phyloP scores from a whole-genome alignment of 2,113 vertebrate genomes.

The Colossoma macropomum region DNA sequence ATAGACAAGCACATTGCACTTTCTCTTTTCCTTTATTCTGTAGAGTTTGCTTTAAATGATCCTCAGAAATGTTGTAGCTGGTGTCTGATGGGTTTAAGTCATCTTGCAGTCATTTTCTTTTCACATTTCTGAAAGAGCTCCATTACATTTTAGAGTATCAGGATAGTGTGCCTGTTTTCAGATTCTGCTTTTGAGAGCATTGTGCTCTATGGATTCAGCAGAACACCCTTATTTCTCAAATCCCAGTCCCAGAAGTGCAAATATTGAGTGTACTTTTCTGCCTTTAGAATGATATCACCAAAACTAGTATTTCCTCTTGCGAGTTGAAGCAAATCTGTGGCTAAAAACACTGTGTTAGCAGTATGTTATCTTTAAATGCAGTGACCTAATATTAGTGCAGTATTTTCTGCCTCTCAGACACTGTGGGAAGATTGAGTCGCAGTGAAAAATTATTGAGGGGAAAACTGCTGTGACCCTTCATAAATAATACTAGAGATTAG shows the following conservation, averaged over 20 bases:
- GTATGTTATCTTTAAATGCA: neutral
- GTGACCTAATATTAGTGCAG: neutral
- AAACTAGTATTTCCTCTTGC: neutral
- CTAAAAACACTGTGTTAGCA: neutral
- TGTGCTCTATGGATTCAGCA: neutral
- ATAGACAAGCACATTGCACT: no score
- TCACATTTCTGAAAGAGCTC: neutral
- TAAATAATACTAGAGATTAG: neutral
- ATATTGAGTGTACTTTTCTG: neutral
- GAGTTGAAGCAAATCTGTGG: neutral
- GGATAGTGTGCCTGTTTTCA: neutral
- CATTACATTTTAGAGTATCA: neutral
- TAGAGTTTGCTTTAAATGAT: neutral
- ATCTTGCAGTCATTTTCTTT: neutral
- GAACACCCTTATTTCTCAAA: neutral
- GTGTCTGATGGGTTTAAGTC: neutral
- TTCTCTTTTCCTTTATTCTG: neutral
- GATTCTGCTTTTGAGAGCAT: neutral
- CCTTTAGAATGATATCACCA: neutral
- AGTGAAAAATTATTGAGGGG: neutral
- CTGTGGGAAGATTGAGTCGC: neutral
- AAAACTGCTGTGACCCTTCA: neutral
- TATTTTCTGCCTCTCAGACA: neutral
- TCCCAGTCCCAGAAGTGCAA: neutral
- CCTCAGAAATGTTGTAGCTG: neutral